These are phyloP conservation scores for Sphaerophoria rueppellii DNA, from an alignment of 2,888 invertebrate genomes.

Conservation along the genomic window DNA sequence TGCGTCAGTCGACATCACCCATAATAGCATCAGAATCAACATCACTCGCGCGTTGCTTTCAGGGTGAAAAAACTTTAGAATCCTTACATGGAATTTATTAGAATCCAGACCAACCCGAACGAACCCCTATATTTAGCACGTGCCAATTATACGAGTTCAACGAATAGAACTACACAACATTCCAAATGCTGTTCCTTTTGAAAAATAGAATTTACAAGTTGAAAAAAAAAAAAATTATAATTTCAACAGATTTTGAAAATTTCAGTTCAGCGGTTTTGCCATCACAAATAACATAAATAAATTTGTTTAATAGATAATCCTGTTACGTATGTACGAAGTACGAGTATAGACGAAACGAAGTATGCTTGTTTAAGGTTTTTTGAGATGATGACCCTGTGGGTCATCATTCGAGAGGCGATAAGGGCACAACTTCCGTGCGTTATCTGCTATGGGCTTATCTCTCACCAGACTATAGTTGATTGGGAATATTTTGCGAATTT, in stretches of 20 bases:
- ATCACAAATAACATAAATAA: slow-evolving; percentile 37
- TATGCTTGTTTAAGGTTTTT: slow-evolving; percentile 45
- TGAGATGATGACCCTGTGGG: slow-evolving; percentile 66
- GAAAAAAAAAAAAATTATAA: slow-evolving; percentile 42
- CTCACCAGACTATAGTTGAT: slow-evolving; percentile 17
- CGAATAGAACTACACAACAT: background rate
- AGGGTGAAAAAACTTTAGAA: slow-evolving; percentile 52
- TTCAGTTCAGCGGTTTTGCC: slow-evolving; percentile 18
- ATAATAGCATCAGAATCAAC: too few species aligned
- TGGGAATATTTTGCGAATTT: slow-evolving; percentile 66
- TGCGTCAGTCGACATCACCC: background rate
- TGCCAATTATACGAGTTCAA: slow-evolving; percentile 58
- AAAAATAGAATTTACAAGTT: background rate
- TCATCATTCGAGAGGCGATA: slow-evolving; percentile 75
- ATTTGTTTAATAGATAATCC: slow-evolving; percentile 59
- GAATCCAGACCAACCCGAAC: slow-evolving; percentile 3
- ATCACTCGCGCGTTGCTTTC: background rate
- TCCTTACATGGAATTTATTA: slow-evolving; percentile 61
- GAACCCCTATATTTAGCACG: slow-evolving; percentile 39
- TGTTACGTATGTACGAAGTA: background rate
- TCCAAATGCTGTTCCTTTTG: background rate
- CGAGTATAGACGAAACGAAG: background rate
- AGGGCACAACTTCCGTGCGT: slow-evolving; percentile 77
- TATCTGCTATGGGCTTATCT: slow-evolving; percentile 58
- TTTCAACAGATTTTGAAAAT: slow-evolving; percentile 41